phyloP scores from a whole-genome alignment of 1,140 invertebrate species.

The Pogonognathellus flavescens region DNA sequence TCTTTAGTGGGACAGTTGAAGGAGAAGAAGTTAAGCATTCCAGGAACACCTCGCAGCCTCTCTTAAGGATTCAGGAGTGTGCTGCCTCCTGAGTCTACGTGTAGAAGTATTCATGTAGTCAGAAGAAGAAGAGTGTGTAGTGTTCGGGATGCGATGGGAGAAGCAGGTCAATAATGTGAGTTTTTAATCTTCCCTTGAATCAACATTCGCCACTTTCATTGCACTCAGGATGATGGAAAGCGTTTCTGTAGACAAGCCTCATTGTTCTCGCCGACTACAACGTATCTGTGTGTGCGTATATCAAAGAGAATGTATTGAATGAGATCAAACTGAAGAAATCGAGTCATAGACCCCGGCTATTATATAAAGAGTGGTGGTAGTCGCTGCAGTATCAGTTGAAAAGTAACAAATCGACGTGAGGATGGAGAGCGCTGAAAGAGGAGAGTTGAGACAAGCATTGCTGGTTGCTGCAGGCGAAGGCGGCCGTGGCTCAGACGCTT shows the following conservation, averaged over 20 bases:
- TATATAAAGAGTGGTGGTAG: neutral
- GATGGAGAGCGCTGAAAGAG: neutral
- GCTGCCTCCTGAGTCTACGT: neutral
- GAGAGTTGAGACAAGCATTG: neutral
- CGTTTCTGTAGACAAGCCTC: conserved; percentile 10
- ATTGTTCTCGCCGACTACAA: conserved; percentile 20
- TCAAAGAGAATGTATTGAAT: conserved; percentile 10
- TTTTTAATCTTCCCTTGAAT: conserved; percentile 31
- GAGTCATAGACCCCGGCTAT: neutral
- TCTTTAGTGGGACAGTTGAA: no score
- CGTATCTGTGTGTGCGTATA: neutral
- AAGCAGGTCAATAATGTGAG: conserved; percentile 29
- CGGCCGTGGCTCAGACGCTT: no score
- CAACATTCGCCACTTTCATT: neutral
- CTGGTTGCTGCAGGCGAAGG: neutral
- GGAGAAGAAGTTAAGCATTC: no score
- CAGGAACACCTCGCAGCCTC: no score
- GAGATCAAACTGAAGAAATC: conserved; percentile 18
- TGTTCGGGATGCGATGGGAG: neutral
- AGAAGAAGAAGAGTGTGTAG: no score
- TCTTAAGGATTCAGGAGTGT: no score
- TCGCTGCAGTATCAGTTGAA: neutral
- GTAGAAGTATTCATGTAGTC: neutral
- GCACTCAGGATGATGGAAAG: conserved; percentile 16
- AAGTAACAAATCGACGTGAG: conserved; percentile 30